These are phyloP conservation scores for Atherinomorus stipes DNA, from an alignment of 2,113 vertebrate species.

Conservation along the genomic window DNA sequence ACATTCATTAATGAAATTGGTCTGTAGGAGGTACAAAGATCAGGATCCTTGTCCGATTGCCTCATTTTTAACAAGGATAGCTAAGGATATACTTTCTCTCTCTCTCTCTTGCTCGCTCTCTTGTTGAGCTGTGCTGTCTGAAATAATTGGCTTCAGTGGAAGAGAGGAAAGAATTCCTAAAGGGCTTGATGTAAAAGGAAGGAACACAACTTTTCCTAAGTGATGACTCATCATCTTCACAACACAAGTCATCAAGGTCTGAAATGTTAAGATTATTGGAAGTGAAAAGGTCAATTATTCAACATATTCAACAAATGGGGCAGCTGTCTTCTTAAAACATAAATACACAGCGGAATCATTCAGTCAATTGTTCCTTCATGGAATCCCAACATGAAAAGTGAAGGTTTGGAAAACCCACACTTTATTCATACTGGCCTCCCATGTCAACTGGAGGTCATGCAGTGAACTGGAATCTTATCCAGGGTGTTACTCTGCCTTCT, in stretches of 20 bases:
- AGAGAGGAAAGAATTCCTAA: conserved; percentile 55
- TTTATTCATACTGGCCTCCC: neutral
- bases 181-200: conserved; percentile 28
- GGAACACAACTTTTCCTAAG: conserved; percentile 18
- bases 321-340: conserved; percentile 12
- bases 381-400: conserved; percentile 37
- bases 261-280: conserved; percentile 27
- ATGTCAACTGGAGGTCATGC: conserved; percentile 14
- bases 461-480: conserved; percentile 5
- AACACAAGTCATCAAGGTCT: conserved; percentile 14
- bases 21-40: too few species aligned
- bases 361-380: conserved; percentile 26
- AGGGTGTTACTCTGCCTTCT: conserved; percentile 4
- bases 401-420: conserved; percentile 39
- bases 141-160: conserved; percentile 62
- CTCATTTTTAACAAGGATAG: conserved; percentile 34
- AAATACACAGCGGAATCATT: conserved; percentile 33
- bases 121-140: conserved; percentile 38
- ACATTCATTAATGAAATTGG: too few species aligned
- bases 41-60: conserved; percentile 36
- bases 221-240: conserved; percentile 54
- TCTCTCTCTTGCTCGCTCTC: conserved; percentile 9
- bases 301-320: conserved; percentile 21
- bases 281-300: conserved; percentile 44
- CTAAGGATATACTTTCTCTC: conserved; percentile 5